Conservation (phyloP, 2,113 vertebrate genomes). For the Rousettus leschenaultii region DNA sequence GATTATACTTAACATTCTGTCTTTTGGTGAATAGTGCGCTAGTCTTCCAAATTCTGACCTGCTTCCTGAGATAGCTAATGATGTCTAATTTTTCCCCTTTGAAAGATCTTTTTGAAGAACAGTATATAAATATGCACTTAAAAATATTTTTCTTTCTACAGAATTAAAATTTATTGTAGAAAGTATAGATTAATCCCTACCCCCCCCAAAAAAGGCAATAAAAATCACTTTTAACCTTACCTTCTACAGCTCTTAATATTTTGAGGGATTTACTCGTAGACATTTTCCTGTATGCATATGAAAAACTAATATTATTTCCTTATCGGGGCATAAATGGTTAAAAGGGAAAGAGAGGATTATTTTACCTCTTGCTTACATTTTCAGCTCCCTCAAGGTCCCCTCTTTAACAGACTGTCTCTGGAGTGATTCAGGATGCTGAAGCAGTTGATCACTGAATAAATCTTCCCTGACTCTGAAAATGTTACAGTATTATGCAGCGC, state of each 20-base stretch:
- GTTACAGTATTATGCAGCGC: constrained; percentile 22
- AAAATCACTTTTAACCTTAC: constrained; percentile 20
- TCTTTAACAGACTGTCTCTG: constrained; percentile 77
- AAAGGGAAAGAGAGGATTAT: constrained; percentile 63
- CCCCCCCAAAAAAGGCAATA: neutral
- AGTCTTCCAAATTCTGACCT: constrained; percentile 2
- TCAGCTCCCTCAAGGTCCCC: constrained; percentile 75
- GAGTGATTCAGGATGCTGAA: constrained; percentile 80
- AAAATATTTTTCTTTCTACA: constrained; percentile 32
- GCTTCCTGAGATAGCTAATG: neutral
- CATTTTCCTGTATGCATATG: neutral
- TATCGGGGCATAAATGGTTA: constrained; percentile 59
- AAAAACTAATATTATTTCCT: constrained; percentile 20
- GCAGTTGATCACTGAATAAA: constrained; percentile 74
- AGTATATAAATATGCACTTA: neutral
- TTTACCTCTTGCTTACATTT: constrained; percentile 74
- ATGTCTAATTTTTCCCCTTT: neutral
- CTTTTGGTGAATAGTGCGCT: neutral
- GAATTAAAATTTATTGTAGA: constrained; percentile 16
- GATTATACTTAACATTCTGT: neutral
- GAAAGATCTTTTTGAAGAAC: constrained; percentile 12
- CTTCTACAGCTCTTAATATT: neutral
- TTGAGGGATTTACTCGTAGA: constrained; percentile 15
- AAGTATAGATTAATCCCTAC: constrained; percentile 9
- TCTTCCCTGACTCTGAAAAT: constrained; percentile 70